phyloP scores from a whole-genome alignment of 2,797 vertebrate species.

The Picus viridis region DNA sequence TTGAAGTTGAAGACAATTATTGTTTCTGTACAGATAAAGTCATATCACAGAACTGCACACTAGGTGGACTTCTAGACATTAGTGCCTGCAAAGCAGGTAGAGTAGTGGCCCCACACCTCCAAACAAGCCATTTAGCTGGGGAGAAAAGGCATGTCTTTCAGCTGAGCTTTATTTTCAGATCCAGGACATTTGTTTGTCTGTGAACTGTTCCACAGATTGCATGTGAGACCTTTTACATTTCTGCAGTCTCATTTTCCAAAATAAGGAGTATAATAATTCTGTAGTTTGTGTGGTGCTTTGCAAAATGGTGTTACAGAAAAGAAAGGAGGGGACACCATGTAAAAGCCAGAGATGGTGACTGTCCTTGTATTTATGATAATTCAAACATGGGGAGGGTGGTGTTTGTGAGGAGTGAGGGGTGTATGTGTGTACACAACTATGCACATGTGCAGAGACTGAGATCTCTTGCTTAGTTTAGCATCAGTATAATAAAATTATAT shows the following conservation, averaged over 20 bases:
- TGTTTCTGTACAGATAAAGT: constrained; percentile 84
- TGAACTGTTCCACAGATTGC: background rate
- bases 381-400: accelerated
- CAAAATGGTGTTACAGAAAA: background rate
- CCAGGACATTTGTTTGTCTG: accelerated
- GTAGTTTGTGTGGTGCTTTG: background rate
- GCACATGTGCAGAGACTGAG: background rate
- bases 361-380: background rate
- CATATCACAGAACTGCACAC: constrained; percentile 83
- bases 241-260: background rate
- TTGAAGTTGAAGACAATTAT: constrained; percentile 83
- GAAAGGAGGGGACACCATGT: background rate
- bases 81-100: constrained; percentile 83
- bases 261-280: background rate
- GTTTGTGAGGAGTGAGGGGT: too few relatives aligned
- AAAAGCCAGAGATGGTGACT: background rate
- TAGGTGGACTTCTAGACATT: constrained; percentile 86
- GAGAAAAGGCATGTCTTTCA: background rate
- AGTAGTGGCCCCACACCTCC: background rate
- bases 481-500: background rate
- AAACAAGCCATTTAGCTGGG: background rate
- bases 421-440: background rate
- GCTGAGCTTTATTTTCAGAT: background rate
- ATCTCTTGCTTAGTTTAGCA: background rate
- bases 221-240: background rate